A percentile compares a stretch with the other conserved stretches of the same genome.
These are phyloP conservation scores for Chrysolina oricalcia DNA, from an alignment of 2,888 invertebrate species.

Conservation along the genomic window DNA sequence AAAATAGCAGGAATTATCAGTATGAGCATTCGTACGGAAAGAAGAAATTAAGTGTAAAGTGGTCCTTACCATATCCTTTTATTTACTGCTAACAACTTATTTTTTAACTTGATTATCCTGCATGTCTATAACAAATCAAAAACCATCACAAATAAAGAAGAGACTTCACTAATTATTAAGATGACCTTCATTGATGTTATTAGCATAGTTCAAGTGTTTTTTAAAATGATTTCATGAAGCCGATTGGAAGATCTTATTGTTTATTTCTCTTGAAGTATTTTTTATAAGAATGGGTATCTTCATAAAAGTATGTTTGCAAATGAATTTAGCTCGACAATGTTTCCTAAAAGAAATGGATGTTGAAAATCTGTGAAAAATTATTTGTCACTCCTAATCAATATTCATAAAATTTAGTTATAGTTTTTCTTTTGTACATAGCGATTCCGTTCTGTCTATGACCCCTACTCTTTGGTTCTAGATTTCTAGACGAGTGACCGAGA, in stretches of 20 bases:
- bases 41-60: not conserved
- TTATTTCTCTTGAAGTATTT: not conserved
- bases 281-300: no score
- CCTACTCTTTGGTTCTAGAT: no score
- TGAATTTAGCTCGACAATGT: no score
- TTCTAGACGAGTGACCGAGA: no score
- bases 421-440: no score
- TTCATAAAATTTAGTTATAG: no score
- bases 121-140: not conserved
- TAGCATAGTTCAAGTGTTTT: not conserved
- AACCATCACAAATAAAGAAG: constrained; percentile 6
- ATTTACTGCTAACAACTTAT: not conserved
- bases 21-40: not conserved
- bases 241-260: not conserved
- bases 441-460: no score
- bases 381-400: no score
- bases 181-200: constrained; percentile 4
- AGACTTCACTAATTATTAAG: constrained; percentile 5
- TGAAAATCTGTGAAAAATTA: no score
- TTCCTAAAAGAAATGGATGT: no score
- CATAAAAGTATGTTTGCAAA: no score
- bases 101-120: not conserved
- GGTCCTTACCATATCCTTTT: not conserved
- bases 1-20: not conserved
- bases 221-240: not conserved